A percentile compares a stretch with the other conserved stretches of the same genome.
phyloP scores from a whole-genome alignment of 2,113 vertebrate genomes.

The Thomomys bottae region DNA sequence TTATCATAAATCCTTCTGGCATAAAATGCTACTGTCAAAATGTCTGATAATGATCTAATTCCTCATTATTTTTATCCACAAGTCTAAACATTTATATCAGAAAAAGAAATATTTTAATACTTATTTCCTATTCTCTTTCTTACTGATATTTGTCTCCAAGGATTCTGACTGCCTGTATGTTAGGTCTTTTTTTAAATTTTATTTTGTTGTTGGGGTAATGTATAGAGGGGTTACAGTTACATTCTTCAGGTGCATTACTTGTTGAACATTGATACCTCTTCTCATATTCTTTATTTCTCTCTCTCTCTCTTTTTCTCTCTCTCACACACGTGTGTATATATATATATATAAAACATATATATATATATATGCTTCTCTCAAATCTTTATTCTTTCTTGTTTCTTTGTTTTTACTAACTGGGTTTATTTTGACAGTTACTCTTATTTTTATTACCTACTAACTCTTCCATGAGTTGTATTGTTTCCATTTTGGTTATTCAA shows the following conservation, averaged over 20 bases:
- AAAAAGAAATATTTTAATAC: not conserved
- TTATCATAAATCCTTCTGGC: not conserved
- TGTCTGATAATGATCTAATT: not conserved
- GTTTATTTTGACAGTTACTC: not conserved
- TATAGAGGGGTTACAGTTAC: too few relatives aligned
- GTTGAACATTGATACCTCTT: too few relatives aligned
- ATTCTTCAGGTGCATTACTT: too few relatives aligned
- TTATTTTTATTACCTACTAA: not conserved
- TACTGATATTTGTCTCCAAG: not conserved
- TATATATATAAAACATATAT: too few relatives aligned
- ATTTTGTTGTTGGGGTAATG: too few relatives aligned
- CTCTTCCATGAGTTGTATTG: not conserved
- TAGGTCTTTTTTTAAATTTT: not conserved
- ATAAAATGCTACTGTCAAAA: not conserved
- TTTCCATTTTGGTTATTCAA: not conserved
- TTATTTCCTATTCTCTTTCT: not conserved
- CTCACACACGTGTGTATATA: too few relatives aligned
- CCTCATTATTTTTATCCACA: not conserved
- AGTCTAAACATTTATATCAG: not conserved
- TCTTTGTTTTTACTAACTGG: not conserved
- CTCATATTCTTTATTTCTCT: too few relatives aligned
- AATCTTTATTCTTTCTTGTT: not conserved
- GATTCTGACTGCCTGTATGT: not conserved
- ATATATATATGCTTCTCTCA: not conserved
- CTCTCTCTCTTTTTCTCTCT: too few relatives aligned